Percentiles rank a stretch among this genome's conserved stretches.
Conservation (phyloP, 2,113 vertebrate genomes). For the Antennarius striatus region DNA sequence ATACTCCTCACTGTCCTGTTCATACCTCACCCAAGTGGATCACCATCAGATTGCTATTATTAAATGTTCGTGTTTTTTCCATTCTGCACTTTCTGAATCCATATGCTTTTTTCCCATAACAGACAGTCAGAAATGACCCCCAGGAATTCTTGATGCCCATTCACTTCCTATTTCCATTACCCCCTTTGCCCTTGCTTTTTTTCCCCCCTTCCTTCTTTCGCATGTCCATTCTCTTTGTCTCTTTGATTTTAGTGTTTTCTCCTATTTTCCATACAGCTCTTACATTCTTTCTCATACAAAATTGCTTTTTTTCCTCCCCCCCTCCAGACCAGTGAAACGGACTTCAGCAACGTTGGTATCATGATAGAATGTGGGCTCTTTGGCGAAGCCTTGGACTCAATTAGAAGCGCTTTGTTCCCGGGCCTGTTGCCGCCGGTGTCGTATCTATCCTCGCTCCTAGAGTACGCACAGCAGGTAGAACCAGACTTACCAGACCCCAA, state of each 20-base stretch:
- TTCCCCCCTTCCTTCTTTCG: background rate
- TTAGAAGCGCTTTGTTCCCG: constrained; percentile 77
- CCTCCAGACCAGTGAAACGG: constrained; percentile 59
- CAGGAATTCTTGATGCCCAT: constrained; percentile 47
- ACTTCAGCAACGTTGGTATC: constrained; percentile 68
- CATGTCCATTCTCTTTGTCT: constrained; percentile 7
- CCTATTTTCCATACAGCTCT: constrained; percentile 37
- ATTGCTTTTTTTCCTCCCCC: background rate
- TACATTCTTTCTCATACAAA: constrained; percentile 18
- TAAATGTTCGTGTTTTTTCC: constrained; percentile 59
- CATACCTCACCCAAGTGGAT: constrained; percentile 69
- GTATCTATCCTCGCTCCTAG: constrained; percentile 83
- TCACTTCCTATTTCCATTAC: constrained; percentile 66
- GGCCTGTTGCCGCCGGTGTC: constrained; percentile 81
- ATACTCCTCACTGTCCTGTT: constrained; percentile 60
- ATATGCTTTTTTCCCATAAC: constrained; percentile 61
- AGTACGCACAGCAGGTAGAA: constrained; percentile 84
- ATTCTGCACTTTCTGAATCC: constrained; percentile 58
- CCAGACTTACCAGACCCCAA: constrained; percentile 26
- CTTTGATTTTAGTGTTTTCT: constrained; percentile 41
- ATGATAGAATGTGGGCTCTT: constrained; percentile 82
- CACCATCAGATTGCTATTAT: constrained; percentile 66
- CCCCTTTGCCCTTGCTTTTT: constrained; percentile 53
- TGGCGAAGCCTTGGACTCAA: constrained; percentile 85
- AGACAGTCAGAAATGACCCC: constrained; percentile 63